Evolutionary conservation across 2,888 invertebrate genomes (phyloP).

Genomic region (Eilema depressum): DNA sequence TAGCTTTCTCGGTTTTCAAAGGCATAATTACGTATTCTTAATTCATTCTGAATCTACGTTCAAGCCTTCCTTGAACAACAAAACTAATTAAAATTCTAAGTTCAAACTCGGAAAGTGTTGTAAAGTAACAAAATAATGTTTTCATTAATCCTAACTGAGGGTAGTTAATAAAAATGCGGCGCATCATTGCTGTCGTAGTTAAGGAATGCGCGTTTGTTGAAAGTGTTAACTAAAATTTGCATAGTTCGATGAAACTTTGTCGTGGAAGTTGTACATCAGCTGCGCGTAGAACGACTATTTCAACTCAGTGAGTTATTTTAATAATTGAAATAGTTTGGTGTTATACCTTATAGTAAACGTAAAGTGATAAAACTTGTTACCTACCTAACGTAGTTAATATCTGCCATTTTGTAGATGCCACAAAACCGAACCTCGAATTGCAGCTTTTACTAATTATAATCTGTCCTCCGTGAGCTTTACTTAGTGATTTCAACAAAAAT

Average conservation of each 20-base stretch:
- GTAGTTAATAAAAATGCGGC: conserved; percentile 48
- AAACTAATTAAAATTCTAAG: conserved; percentile 54
- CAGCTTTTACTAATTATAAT: too few relatives aligned
- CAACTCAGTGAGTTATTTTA: conserved; percentile 33
- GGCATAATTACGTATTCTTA: conserved; percentile 7
- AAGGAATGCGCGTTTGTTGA: conserved; percentile 67
- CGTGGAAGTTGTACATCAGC: conserved; percentile 67
- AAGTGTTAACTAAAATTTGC: conserved; percentile 79
- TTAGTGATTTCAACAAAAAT: too few relatives aligned
- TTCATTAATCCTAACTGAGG: conserved; percentile 42
- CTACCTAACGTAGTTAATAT: too few relatives aligned
- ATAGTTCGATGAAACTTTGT: conserved; percentile 74
- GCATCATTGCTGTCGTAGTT: conserved; percentile 32
- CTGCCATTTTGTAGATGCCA: too few relatives aligned
- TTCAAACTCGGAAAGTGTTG: conserved; percentile 40
- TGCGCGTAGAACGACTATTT: conserved; percentile 48
- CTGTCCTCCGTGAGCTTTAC: too few relatives aligned
- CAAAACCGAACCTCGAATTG: too few relatives aligned
- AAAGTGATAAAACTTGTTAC: background rate
- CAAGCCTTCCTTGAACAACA: conserved; percentile 32
- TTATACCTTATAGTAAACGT: background rate
- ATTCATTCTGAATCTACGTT: conserved; percentile 23
- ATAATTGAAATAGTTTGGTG: conserved; percentile 27
- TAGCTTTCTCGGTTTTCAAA: background rate
- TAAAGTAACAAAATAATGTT: conserved; percentile 50